Percentiles rank a stretch among this genome's conserved stretches.
Conservation (phyloP, 2,113 vertebrate genomes). For the Arvicanthis niloticus region DNA sequence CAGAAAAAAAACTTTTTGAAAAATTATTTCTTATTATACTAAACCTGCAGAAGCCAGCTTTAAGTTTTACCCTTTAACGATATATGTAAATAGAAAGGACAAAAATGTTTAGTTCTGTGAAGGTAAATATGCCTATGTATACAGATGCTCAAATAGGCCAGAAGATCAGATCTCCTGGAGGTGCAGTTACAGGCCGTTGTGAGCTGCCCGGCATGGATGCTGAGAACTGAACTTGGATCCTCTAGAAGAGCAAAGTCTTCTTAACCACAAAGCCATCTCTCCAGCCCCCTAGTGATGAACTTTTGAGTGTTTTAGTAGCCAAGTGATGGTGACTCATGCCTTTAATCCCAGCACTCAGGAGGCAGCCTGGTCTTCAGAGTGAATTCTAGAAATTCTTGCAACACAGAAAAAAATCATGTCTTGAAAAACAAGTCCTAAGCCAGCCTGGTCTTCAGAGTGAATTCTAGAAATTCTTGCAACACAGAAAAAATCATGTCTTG, state of each 20-base stretch:
- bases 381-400: neutral
- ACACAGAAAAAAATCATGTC: neutral
- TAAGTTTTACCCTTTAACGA: constrained; percentile 13
- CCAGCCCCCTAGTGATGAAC: neutral
- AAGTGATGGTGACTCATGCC: neutral
- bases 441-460: neutral
- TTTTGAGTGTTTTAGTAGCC: neutral
- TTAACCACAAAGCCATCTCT: neutral
- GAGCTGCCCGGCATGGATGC: neutral
- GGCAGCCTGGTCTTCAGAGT: neutral
- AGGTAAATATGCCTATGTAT: neutral
- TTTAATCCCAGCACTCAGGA: neutral
- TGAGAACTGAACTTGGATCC: neutral
- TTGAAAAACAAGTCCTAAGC: neutral
- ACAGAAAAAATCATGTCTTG: neutral
- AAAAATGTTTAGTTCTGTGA: neutral
- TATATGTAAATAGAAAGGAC: neutral
- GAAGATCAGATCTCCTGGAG: neutral
- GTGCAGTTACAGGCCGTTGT: neutral
- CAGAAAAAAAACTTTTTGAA: neutral
- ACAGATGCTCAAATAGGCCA: no score
- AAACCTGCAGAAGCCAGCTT: neutral
- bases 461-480: neutral
- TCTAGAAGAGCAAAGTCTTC: neutral
- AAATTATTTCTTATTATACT: neutral